These are phyloP conservation scores for Seriola quinqueradiata DNA, from an alignment of 2,113 vertebrate genomes.

Conservation along the genomic window DNA sequence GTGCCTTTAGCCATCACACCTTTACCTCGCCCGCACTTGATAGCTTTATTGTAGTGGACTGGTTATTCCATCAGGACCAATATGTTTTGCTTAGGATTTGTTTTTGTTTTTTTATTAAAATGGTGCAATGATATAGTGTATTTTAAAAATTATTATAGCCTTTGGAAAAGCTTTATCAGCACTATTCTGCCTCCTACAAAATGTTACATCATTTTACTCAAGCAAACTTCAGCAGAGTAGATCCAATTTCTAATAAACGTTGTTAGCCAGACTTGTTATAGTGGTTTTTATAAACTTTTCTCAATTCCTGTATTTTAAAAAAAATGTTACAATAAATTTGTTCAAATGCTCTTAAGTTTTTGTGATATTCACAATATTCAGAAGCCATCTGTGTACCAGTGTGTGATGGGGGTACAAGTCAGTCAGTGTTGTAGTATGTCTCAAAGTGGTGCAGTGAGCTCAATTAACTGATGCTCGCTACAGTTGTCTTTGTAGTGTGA, in stretches of 20 bases:
- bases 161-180: conserved; percentile 5
- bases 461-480: neutral
- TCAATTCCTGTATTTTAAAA: conserved; percentile 2
- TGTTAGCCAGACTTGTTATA: neutral
- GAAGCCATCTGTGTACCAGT: neutral
- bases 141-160: neutral
- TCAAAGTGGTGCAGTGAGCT: too few relatives aligned
- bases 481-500: neutral
- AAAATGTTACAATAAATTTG: neutral
- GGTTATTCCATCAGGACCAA: conserved; percentile 20
- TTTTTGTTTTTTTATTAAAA: neutral
- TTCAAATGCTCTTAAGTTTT: neutral
- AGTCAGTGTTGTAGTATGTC: neutral
- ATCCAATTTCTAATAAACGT: neutral
- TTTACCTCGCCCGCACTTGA: neutral
- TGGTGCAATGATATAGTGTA: neutral
- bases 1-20: conserved; percentile 27
- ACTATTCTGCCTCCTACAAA: neutral
- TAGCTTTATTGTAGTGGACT: conserved; percentile 10
- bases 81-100: neutral
- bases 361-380: neutral
- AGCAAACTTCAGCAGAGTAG: neutral
- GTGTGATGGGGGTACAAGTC: neutral
- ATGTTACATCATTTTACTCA: neutral
- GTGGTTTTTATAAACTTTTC: conserved; percentile 16